Percentiles rank a stretch among this genome's conserved stretches.
Evolutionary conservation across 2,797 vertebrate genomes (phyloP).

Genomic region (Platalea minor): DNA sequence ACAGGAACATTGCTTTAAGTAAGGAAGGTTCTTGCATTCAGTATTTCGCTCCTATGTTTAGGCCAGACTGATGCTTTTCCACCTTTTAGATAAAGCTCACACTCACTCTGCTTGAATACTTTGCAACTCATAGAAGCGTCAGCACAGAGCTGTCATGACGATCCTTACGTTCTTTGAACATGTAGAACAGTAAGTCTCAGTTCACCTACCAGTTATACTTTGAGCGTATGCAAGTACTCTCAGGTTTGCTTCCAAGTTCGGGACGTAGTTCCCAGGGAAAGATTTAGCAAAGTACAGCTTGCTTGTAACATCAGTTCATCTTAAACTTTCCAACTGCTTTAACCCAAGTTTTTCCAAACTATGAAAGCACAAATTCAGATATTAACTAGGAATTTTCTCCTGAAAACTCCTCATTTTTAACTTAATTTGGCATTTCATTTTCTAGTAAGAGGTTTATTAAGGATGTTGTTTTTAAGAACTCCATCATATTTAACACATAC

Average conservation of each 20-base stretch:
- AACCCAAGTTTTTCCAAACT: not conserved
- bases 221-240: not conserved
- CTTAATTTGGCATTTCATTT: not conserved
- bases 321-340: not conserved
- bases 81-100: not conserved
- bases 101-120: not conserved
- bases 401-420: not conserved
- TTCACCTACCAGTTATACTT: not conserved
- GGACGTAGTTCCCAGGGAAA: not conserved
- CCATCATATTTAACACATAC: not conserved
- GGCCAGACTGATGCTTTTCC: not conserved
- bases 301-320: not conserved
- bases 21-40: not conserved
- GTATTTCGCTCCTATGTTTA: not conserved
- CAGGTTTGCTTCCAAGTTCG: not conserved
- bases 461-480: not conserved
- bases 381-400: not conserved
- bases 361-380: not conserved
- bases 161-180: not conserved
- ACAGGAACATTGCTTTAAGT: not conserved
- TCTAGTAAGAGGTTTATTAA: not conserved
- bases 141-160: accelerated
- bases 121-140: not conserved
- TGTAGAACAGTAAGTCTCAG: not conserved
- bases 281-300: not conserved